Evolutionary conservation across 2,113 vertebrate genomes (phyloP).

Genomic region (Myotis davidii): DNA sequence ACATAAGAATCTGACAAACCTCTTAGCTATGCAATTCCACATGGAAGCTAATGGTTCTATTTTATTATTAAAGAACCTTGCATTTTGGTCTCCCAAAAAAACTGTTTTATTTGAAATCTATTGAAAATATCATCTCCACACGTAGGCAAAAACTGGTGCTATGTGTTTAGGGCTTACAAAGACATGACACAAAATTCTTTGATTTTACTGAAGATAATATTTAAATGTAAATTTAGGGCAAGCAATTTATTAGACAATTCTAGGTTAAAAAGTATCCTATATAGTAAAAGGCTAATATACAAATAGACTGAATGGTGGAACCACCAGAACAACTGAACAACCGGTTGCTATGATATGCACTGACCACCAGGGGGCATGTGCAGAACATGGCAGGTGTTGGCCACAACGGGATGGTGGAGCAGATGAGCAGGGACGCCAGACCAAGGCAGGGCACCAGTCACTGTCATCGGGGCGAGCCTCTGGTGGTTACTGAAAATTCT

Average conservation of each 20-base stretch:
- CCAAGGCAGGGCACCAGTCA: no score
- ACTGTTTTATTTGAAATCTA: background rate
- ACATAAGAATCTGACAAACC: background rate
- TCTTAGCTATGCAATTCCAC: background rate
- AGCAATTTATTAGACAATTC: background rate
- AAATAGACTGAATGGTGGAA: no score
- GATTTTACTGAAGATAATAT: constrained; percentile 10
- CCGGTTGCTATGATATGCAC: no score
- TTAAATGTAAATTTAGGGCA: background rate
- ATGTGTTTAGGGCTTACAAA: background rate
- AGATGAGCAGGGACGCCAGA: no score
- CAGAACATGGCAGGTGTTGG: no score
- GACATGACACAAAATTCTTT: background rate
- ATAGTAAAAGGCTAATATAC: background rate
- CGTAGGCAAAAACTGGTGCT: background rate
- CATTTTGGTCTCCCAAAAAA: background rate
- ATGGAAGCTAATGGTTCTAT: background rate
- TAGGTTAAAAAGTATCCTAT: background rate
- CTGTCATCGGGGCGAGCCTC: no score
- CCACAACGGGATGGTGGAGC: no score
- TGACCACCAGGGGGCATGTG: no score
- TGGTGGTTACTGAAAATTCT: no score
- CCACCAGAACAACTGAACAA: no score
- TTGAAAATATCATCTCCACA: background rate
- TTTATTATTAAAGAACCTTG: background rate